These are phyloP conservation scores for Aleiodes alternator DNA, from an alignment of 2,888 invertebrate species.

Conservation along the genomic window DNA sequence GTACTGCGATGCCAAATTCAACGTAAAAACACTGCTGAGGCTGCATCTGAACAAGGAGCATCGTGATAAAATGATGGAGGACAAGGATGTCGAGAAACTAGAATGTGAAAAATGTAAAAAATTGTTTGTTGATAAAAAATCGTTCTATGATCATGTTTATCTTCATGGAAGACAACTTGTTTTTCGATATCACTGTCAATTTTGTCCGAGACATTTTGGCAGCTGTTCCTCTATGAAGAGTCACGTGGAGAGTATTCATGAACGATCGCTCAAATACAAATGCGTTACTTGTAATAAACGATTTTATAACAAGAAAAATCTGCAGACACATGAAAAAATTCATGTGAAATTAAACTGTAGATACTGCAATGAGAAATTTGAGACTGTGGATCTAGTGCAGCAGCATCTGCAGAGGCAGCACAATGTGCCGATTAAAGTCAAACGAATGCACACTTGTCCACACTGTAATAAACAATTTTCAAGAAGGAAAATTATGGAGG, in stretches of 20 bases:
- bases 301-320: constrained; percentile 22
- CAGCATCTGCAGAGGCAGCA: background rate
- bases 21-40: constrained; percentile 2
- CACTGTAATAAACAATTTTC: constrained; percentile 15
- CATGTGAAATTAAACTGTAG: constrained; percentile 14
- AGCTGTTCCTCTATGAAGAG: constrained; percentile 14
- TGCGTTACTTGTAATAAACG: constrained; percentile 16
- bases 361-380: constrained; percentile 14
- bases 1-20: constrained; percentile 1
- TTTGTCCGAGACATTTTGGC: constrained; percentile 14
- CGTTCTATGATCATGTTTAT: constrained; percentile 21
- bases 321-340: constrained; percentile 22
- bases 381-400: constrained; percentile 3
- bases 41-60: constrained; percentile 19
- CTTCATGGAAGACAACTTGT: constrained; percentile 10
- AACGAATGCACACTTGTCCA: constrained; percentile 1
- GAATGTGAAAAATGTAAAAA: constrained; percentile 2
- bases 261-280: background rate
- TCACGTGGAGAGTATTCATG: constrained; percentile 6
- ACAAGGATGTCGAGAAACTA: background rate
- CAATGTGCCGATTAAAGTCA: constrained; percentile 7
- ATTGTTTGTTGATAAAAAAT: constrained; percentile 19
- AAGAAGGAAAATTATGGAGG: background rate
- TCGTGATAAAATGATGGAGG: constrained; percentile 13
- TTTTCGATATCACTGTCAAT: constrained; percentile 5